Evolutionary conservation across 1,140 invertebrate genomes (phyloP).

Genomic region (Drosophila fuyamai): DNA sequence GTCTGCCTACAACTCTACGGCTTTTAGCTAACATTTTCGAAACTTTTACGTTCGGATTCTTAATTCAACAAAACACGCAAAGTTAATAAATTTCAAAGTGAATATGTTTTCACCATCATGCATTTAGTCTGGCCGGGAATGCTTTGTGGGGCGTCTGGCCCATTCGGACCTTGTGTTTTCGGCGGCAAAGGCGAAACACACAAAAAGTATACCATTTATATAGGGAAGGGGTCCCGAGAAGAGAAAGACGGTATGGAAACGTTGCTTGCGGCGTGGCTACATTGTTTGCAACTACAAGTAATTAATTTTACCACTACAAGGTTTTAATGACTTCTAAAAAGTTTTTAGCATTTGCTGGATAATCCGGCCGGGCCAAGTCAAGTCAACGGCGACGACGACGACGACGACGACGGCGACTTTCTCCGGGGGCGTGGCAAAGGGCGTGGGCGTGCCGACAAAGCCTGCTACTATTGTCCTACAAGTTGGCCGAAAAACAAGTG

Average conservation of each 20-base stretch:
- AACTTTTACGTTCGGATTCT: constrained; percentile 78
- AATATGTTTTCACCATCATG: constrained; percentile 82
- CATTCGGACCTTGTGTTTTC: constrained; percentile 30
- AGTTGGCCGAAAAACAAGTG: constrained; percentile 71
- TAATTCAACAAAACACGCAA: constrained; percentile 79
- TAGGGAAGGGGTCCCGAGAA: not conserved
- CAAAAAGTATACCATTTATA: not conserved
- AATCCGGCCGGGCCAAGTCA: constrained; percentile 69
- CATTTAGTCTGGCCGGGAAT: constrained; percentile 67
- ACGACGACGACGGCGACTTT: not conserved
- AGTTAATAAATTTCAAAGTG: constrained; percentile 83
- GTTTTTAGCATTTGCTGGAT: constrained; percentile 82
- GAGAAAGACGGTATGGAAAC: constrained; percentile 58
- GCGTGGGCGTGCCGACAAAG: constrained; percentile 72
- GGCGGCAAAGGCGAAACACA: not conserved
- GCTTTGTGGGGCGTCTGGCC: constrained; percentile 38
- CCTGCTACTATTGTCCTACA: constrained; percentile 78
- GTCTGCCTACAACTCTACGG: constrained; percentile 53
- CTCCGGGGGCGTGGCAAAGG: constrained; percentile 4
- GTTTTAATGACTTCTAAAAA: constrained; percentile 84
- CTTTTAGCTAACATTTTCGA: constrained; percentile 70
- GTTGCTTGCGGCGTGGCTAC: constrained; percentile 81
- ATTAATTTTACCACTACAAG: constrained; percentile 85
- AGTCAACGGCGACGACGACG: constrained; percentile 51
- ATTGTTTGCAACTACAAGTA: constrained; percentile 85